phyloP scores from a whole-genome alignment of 2,797 vertebrate species.

The Oryzias dopingdopingensis region DNA sequence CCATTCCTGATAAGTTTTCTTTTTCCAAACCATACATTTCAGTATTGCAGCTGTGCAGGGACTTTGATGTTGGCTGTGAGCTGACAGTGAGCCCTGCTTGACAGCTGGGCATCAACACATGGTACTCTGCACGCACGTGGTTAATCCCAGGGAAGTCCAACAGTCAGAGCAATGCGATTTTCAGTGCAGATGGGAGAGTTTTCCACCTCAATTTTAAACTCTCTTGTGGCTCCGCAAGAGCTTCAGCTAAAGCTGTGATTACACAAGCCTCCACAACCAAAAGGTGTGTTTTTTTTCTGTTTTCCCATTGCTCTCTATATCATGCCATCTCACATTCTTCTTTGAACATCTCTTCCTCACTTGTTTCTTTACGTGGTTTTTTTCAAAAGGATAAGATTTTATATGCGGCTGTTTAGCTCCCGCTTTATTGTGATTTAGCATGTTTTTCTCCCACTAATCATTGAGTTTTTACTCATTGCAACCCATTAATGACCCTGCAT shows the following conservation, averaged over 20 bases:
- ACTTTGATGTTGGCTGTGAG: slow-evolving; percentile 16
- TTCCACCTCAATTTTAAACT: slow-evolving; percentile 42
- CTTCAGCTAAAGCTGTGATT: slow-evolving; percentile 35
- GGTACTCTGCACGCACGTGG: slow-evolving; percentile 13
- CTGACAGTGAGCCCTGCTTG: slow-evolving; percentile 31
- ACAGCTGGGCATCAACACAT: slow-evolving; percentile 32
- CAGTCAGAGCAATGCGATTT: slow-evolving; percentile 36
- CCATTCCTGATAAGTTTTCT: slow-evolving; percentile 9
- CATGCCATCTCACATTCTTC: slow-evolving; percentile 2
- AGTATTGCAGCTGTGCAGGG: slow-evolving; percentile 11
- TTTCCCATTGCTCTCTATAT: slow-evolving; percentile 9
- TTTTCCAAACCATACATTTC: slow-evolving; percentile 20
- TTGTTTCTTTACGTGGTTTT: not conserved
- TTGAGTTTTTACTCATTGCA: slow-evolving; percentile 36
- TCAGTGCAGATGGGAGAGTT: slow-evolving; percentile 33
- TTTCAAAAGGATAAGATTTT: too few species aligned
- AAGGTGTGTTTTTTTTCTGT: slow-evolving; percentile 42
- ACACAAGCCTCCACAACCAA: slow-evolving; percentile 31
- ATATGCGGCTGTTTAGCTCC: not conserved
- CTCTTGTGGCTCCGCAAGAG: slow-evolving; percentile 44
- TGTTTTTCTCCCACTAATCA: slow-evolving; percentile 19
- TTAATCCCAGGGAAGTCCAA: slow-evolving; percentile 49
- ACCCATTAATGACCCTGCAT: slow-evolving; percentile 40
- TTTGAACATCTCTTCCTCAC: slow-evolving; percentile 2
- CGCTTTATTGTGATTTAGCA: slow-evolving; percentile 47